A percentile compares a stretch with the other conserved stretches of the same genome.
Evolutionary conservation across 2,797 vertebrate species (phyloP).

Genomic region (Furcifer pardalis): DNA sequence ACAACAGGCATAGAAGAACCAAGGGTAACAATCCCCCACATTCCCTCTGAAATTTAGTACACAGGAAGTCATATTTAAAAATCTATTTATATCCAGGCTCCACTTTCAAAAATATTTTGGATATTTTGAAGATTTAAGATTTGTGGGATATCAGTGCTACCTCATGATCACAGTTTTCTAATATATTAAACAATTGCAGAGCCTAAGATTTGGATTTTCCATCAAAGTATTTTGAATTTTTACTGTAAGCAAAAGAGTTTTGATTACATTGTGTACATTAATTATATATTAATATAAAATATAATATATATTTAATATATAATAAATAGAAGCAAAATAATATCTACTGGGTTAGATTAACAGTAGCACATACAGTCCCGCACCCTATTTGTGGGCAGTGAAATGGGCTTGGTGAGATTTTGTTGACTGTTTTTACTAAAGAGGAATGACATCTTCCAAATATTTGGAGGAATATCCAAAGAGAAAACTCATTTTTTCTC

Average conservation of each 20-base stretch:
- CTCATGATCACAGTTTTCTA: background rate
- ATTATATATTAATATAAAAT: too few species aligned
- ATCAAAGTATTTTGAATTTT: background rate
- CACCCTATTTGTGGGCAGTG: background rate
- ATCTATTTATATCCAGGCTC: too few species aligned
- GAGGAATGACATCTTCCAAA: background rate
- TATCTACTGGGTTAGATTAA: background rate
- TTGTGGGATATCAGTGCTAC: background rate
- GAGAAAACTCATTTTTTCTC: background rate
- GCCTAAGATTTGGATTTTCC: background rate
- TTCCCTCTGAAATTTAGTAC: too few species aligned
- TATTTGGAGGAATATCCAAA: background rate
- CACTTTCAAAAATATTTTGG: background rate
- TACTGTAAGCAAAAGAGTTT: background rate
- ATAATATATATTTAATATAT: too few species aligned
- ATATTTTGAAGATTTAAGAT: background rate
- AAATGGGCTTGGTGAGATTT: background rate
- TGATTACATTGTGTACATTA: too few species aligned
- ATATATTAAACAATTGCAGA: background rate
- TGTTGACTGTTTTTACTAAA: background rate
- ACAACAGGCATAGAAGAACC: too few species aligned
- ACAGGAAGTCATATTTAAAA: too few species aligned
- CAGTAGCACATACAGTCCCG: background rate
- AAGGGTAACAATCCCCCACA: too few species aligned
- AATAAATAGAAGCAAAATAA: background rate